phyloP scores from a whole-genome alignment of 1,140 invertebrate genomes.

The Colletes latitarsis region DNA sequence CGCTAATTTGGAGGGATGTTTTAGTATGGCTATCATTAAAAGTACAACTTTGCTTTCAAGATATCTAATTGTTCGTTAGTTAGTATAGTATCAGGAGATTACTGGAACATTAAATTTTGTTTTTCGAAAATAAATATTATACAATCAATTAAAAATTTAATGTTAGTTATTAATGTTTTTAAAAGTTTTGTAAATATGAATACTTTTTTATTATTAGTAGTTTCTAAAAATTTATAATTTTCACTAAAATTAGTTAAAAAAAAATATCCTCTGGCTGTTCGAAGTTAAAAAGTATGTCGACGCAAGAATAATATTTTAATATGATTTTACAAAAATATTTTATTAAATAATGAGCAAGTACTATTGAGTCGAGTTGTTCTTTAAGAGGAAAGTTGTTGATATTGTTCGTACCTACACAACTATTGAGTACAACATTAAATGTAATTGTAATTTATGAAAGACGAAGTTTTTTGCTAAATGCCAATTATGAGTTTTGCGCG shows the following conservation, averaged over 20 bases:
- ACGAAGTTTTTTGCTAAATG: conserved; percentile 39
- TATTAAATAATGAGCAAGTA: conserved; percentile 28
- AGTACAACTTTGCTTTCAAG: not conserved
- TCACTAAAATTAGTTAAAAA: not conserved
- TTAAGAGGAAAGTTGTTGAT: conserved; percentile 1
- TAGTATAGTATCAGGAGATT: not conserved
- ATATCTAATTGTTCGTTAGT: conserved; percentile 7
- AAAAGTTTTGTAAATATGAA: conserved; percentile 1
- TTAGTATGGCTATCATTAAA: not conserved
- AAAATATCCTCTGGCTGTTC: not conserved
- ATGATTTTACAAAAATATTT: conserved; percentile 15
- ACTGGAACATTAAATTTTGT: conserved; percentile 5
- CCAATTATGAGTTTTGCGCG: conserved; percentile 21
- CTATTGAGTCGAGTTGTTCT: not conserved
- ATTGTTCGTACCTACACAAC: not conserved
- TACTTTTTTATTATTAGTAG: not conserved
- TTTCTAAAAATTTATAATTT: not conserved
- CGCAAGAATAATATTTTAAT: conserved; percentile 42
- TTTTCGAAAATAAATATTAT: conserved; percentile 14
- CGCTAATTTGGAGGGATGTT: not conserved
- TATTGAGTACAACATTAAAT: conserved; percentile 10
- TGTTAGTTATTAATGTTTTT: conserved; percentile 22
- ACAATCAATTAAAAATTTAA: conserved; percentile 1
- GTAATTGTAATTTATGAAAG: not conserved
- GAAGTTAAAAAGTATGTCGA: conserved; percentile 42